Evolutionary conservation across 2,113 vertebrate species (phyloP).

Genomic region (Brachirus orientalis): DNA sequence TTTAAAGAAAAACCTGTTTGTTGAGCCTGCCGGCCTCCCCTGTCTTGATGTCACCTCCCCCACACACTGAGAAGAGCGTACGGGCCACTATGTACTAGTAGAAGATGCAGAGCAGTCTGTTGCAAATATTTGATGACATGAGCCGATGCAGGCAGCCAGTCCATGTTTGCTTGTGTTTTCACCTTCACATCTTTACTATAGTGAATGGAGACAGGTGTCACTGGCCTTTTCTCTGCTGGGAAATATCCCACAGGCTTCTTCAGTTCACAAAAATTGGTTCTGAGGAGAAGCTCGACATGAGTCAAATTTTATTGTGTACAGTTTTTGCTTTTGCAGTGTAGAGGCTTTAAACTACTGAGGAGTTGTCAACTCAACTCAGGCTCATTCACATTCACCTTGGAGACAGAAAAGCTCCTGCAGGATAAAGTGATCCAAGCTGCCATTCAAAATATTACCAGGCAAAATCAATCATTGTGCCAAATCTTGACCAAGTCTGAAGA

Average conservation of each 20-base stretch:
- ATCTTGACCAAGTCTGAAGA: neutral
- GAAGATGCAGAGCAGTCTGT: slow-evolving; percentile 34
- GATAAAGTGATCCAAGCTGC: slow-evolving; percentile 2
- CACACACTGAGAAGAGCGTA: slow-evolving; percentile 25
- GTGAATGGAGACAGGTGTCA: slow-evolving; percentile 12
- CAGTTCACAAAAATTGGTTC: neutral
- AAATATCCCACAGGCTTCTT: slow-evolving; percentile 4
- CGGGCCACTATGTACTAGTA: slow-evolving; percentile 31
- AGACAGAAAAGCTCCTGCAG: neutral
- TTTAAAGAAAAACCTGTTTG: slow-evolving; percentile 39
- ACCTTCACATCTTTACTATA: slow-evolving; percentile 13
- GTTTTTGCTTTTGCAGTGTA: neutral
- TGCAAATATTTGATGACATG: slow-evolving; percentile 47
- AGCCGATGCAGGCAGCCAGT: slow-evolving; percentile 21
- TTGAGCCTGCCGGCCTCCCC: slow-evolving; percentile 51
- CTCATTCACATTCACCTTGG: slow-evolving; percentile 9
- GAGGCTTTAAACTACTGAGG: neutral
- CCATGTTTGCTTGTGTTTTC: slow-evolving; percentile 21
- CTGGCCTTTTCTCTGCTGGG: slow-evolving; percentile 5
- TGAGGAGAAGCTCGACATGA: slow-evolving; percentile 2
- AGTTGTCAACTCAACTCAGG: slow-evolving; percentile 1
- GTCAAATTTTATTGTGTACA: slow-evolving; percentile 1
- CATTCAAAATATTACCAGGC: neutral
- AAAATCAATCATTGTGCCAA: slow-evolving; percentile 10
- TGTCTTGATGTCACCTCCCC: slow-evolving; percentile 51